A percentile compares a stretch with the other conserved stretches of the same genome.
Conservation (phyloP, 2,797 vertebrate species). For the Fratercula arctica region DNA sequence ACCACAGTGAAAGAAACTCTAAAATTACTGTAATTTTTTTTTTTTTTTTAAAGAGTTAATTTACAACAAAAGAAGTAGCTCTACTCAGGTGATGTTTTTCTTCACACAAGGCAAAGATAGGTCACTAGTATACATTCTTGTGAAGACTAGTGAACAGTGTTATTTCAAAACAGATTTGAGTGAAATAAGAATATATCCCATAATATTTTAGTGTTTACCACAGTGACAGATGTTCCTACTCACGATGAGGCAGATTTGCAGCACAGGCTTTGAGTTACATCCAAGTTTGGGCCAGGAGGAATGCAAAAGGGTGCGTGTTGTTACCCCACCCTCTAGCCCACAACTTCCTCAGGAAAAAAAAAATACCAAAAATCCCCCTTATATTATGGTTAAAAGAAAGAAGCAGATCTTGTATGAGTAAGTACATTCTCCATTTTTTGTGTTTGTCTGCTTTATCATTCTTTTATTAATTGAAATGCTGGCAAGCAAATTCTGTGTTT, state of each 20-base stretch:
- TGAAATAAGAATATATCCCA: background rate
- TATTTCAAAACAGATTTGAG: constrained; percentile 3
- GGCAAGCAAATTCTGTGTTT: constrained; percentile 11
- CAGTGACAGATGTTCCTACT: background rate
- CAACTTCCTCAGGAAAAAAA: constrained; percentile 16
- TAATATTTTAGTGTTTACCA: constrained; percentile 8
- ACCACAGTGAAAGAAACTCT: background rate
- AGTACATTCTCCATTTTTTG: constrained; percentile 25
- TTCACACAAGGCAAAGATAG: background rate
- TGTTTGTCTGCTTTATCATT: background rate
- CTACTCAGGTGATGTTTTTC: background rate
- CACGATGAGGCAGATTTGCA: background rate
- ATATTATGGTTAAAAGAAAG: constrained; percentile 1
- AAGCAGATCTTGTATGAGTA: background rate
- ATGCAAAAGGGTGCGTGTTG: background rate
- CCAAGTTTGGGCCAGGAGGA: background rate
- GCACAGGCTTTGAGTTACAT: background rate
- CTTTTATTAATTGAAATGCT: constrained; percentile 19
- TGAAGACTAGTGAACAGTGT: background rate
- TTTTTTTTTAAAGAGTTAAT: too few relatives aligned
- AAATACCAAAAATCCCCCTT: background rate
- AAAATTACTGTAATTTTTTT: background rate
- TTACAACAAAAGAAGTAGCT: background rate
- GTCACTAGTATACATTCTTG: background rate
- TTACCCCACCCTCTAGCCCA: constrained; percentile 13